Evolutionary conservation across 2,797 vertebrate species (phyloP).

Genomic region (Acanthornis magna): DNA sequence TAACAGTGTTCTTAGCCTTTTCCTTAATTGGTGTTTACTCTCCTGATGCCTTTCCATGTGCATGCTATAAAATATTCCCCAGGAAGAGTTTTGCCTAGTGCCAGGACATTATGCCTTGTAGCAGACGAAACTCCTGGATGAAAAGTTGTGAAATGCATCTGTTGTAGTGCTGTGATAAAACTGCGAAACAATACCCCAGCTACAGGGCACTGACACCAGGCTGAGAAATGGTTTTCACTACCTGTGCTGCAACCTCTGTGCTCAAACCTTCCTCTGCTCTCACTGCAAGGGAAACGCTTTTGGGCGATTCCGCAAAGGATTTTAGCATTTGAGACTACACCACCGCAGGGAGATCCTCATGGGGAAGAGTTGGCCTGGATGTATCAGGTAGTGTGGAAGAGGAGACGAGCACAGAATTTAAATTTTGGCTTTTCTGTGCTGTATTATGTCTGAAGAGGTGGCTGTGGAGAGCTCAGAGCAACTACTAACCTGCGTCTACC

Average conservation of each 20-base stretch:
- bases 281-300: background rate
- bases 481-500: background rate
- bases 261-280: background rate
- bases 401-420: background rate
- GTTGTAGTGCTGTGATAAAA: background rate
- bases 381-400: background rate
- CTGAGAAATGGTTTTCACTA: background rate
- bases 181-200: background rate
- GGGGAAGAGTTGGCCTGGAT: background rate
- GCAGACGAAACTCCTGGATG: background rate
- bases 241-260: background rate
- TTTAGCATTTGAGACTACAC: background rate
- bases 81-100: background rate
- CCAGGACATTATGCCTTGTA: background rate
- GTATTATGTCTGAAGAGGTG: background rate
- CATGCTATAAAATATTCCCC: background rate
- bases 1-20: conserved; percentile 57
- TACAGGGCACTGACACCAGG: background rate
- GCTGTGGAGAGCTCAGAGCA: background rate
- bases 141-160: background rate
- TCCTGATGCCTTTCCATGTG: background rate
- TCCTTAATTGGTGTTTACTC: conserved; percentile 38
- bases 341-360: background rate
- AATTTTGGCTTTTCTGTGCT: background rate
- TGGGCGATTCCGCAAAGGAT: background rate